Base-by-base conservation (phyloP, 1,140 invertebrate genomes). In the Aphaenogaster ashmeadi region DNA sequence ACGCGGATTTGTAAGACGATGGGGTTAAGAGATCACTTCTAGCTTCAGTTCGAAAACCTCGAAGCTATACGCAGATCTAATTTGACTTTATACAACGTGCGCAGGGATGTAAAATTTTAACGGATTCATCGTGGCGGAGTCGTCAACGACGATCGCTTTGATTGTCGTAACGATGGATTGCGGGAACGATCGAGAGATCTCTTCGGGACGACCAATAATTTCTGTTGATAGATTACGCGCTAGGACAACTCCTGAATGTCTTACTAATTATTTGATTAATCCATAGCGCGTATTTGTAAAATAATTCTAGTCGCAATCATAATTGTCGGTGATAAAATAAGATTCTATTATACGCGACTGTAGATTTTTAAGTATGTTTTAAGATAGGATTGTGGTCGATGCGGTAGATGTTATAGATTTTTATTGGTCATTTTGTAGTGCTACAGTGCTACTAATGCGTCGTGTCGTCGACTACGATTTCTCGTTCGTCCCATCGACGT, bases 401-500 rank as follows among this genome's bases (percentile, higher is more conserved):
- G 44, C 36, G 27, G 5, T 36, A 33, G 21, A 13, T 7, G 21
- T 69, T 56, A 18, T 71, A 15, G 38, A 75, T 27, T 62, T 71
- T 56, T 58, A 47, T 75, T 60, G 36, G 13, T 78, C 47, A 72
- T 47, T 86, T 86, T 33, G n/a, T 47, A 78, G 9, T 47, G 27
- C 33, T 38, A 47, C 47, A 41, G 64, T 18, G 56, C 38, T 78
- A 38, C 13, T 41, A 33, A 78, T n/a, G 33, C 56, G 27, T n/a
- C 27, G 50, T 66, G 60, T 81, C 85, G 69, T 84, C 80, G 54
- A 62, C 69, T 54, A 84, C 54, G 80, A 75, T 84, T 75, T 84
- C 69, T 84, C 80, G 56, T 74, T 84, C 80, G 80, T 84, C 80
- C 80, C 54, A 75, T 84, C 69, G 41, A 84, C 80, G 69, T 84